These are phyloP conservation scores for Triplophysa rosa DNA, from an alignment of 2,113 vertebrate species.

Conservation along the genomic window DNA sequence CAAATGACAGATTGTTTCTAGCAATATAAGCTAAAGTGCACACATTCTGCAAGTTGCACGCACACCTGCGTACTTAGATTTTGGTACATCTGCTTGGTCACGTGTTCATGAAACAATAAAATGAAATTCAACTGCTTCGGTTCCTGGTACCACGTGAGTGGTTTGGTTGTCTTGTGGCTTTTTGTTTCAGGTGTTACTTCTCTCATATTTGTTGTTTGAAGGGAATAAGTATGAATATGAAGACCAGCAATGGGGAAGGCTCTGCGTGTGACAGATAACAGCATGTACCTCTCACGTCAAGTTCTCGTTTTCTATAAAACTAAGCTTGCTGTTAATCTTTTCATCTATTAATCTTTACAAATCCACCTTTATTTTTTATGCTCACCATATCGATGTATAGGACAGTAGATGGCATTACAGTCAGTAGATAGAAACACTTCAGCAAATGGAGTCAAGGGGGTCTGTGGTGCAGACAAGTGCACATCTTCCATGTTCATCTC, in stretches of 20 bases:
- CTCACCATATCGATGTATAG: slow-evolving; percentile 70
- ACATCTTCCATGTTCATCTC: slow-evolving; percentile 49
- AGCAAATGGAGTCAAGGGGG: slow-evolving; percentile 5
- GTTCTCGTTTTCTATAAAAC: neutral
- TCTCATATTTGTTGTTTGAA: slow-evolving; percentile 54
- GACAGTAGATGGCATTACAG: slow-evolving; percentile 67
- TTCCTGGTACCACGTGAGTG: neutral
- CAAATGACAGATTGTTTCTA: too few relatives aligned
- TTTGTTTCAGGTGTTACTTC: slow-evolving; percentile 61
- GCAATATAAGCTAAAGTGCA: too few relatives aligned
- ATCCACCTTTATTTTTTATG: neutral
- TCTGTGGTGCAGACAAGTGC: slow-evolving; percentile 46
- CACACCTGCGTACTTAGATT: neutral
- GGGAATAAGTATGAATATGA: slow-evolving; percentile 38
- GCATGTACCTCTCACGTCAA: neutral
- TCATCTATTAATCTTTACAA: neutral
- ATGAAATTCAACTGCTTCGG: neutral
- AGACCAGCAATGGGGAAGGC: slow-evolving; percentile 3
- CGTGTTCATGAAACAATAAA: slow-evolving; percentile 2
- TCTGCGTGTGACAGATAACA: neutral
- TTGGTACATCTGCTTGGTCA: neutral
- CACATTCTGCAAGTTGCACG: neutral
- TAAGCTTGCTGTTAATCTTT: neutral
- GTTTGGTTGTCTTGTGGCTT: slow-evolving; percentile 5
- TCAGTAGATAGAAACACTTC: slow-evolving; percentile 61